Base-by-base conservation (phyloP, 2,113 vertebrate genomes). In the Vicugna pacos region DNA sequence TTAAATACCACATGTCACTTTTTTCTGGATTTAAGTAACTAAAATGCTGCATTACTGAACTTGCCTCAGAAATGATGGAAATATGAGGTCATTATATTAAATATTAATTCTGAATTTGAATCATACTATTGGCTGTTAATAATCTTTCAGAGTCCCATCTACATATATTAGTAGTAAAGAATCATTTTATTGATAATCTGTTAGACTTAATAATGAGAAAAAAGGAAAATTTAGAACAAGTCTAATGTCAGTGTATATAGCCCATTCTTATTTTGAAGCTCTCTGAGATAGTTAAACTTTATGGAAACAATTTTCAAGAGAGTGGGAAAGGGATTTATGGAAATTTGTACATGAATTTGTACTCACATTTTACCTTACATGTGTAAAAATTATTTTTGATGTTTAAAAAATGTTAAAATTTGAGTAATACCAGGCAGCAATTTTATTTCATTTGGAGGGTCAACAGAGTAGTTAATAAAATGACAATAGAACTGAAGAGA, bases 121-220 rank as follows among this genome's bases (percentile, higher is more conserved):
- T 95, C 11, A 56, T 90, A 20, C 92, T 89, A 84, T 80, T 95
- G 67, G 16, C 67, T 85, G 48, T 96, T 94, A 94, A 72, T 89
- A 91, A 75, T 64, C 38, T 94, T 69, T 3, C 30, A 83, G 20
- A 89, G 46, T 93, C 32, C 70, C 15, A 79, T 70, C 19, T 86
- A 77, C 56, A 73, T 89, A 67, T 89, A 72, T 94, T 87, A 93
- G 32, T n/a, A 58, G 24, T 84, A 73, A 87, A 91, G 56, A 91
- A 70, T 80, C 58, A 80, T 60, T 95, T 83, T 82, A 83, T 50
- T 93, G 93, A 83, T 52, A 60, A 16, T 94, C 52, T 84, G 8
- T 90, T 87, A 79, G 67, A 56, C 12, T 91, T 85, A 91, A n/a
- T 65, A 69, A 35, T 64, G 58, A 48, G 60, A 94, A 86, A 76